Conservation (phyloP, 2,888 invertebrate species). For the Tipula confusa region DNA sequence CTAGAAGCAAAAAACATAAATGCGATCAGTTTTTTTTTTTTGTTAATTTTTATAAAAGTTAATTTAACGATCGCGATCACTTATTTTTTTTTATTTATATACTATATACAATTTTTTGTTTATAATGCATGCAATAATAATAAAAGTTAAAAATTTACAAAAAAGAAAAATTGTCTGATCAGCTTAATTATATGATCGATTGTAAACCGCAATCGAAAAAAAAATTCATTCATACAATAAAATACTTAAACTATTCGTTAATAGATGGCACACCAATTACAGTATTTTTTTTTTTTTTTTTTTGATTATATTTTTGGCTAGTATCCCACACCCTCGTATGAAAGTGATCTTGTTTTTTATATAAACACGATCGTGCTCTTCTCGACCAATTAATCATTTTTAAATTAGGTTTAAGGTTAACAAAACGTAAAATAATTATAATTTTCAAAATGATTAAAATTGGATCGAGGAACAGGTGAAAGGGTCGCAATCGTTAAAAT, state of each 20-base stretch:
- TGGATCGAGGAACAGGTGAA: not conserved
- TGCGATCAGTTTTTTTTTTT: not conserved
- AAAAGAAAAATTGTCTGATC: not conserved
- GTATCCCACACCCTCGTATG: not conserved
- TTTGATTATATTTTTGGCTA: not conserved
- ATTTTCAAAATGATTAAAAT: too few relatives aligned
- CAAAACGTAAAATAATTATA: not conserved
- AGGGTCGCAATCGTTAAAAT: not conserved
- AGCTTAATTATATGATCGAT: not conserved
- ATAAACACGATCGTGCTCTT: not conserved
- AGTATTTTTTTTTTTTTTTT: not conserved
- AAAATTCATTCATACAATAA: not conserved
- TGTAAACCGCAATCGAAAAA: not conserved
- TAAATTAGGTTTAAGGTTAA: not conserved
- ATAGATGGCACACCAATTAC: not conserved
- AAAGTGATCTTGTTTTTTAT: not conserved
- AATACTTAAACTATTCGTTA: not conserved
- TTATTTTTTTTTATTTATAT: too few relatives aligned
- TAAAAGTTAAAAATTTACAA: not conserved
- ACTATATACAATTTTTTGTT: slow-evolving; percentile 8
- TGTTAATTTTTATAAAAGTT: not conserved
- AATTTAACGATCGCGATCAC: slow-evolving; percentile 20
- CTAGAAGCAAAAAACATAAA: not conserved
- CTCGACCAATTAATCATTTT: not conserved
- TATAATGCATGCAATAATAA: slow-evolving; percentile 17